These are phyloP conservation scores for Belonocnema kinseyi DNA, from an alignment of 1,140 invertebrate species.

Conservation along the genomic window DNA sequence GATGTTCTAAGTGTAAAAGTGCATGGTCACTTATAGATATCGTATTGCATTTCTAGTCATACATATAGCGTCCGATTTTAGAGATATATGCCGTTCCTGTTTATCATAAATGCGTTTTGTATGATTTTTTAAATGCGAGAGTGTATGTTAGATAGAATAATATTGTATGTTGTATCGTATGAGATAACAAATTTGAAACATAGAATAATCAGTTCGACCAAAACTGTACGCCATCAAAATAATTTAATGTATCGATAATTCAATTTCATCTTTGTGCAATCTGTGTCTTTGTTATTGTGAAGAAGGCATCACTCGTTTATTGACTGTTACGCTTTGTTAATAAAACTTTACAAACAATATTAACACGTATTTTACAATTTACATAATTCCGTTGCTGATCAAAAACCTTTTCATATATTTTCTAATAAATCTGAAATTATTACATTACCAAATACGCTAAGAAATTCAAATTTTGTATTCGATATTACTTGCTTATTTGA, in stretches of 20 bases:
- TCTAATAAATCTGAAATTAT: too few relatives aligned
- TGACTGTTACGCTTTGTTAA: constrained; percentile 70
- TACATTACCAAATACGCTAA: too few relatives aligned
- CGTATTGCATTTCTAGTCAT: too few relatives aligned
- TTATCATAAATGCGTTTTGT: too few relatives aligned
- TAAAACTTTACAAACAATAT: constrained; percentile 58
- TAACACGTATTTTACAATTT: too few relatives aligned
- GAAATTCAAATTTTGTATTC: too few relatives aligned
- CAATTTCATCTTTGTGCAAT: constrained; percentile 54
- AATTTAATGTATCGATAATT: constrained; percentile 47
- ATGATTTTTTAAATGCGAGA: too few relatives aligned
- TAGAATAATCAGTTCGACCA: constrained; percentile 50
- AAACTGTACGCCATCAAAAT: constrained; percentile 59
- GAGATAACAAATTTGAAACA: constrained; percentile 34
- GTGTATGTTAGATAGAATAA: background rate
- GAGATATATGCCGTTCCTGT: too few relatives aligned
- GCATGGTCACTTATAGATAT: constrained; percentile 33
- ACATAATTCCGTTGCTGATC: too few relatives aligned
- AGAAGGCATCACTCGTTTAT: constrained; percentile 61
- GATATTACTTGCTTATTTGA: too few relatives aligned
- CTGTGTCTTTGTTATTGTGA: constrained; percentile 59
- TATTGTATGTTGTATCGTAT: constrained; percentile 31
- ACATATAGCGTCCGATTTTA: too few relatives aligned
- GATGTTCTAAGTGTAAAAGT: background rate
- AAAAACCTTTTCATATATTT: too few relatives aligned